These are phyloP conservation scores for Colaptes auratus DNA, from an alignment of 2,113 vertebrate genomes.

Conservation along the genomic window DNA sequence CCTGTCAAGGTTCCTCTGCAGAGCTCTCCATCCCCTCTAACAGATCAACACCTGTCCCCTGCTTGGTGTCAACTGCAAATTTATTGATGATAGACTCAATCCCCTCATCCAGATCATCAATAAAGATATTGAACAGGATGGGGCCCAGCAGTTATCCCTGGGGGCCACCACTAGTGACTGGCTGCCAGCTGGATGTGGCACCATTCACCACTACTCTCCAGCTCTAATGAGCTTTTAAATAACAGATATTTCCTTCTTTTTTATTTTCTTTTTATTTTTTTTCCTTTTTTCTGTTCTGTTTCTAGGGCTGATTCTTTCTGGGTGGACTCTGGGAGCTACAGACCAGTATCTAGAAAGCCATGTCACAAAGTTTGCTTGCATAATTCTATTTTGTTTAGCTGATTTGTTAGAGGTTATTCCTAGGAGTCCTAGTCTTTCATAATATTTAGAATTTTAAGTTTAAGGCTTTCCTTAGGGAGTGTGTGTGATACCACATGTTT, in stretches of 20 bases:
- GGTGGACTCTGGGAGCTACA: neutral
- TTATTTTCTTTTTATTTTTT: neutral
- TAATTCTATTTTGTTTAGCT: neutral
- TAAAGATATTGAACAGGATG: too few species aligned
- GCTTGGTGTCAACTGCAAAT: too few species aligned
- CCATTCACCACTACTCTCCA: too few species aligned
- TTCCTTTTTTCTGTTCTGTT: neutral
- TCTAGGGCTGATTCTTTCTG: neutral
- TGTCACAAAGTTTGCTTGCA: neutral
- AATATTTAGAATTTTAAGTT: neutral
- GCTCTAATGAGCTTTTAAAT: neutral
- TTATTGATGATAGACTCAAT: too few species aligned
- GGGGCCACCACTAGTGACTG: too few species aligned
- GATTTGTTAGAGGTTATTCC: neutral
- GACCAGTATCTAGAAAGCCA: neutral
- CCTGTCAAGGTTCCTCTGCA: too few species aligned
- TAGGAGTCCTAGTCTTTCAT: neutral
- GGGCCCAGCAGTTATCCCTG: too few species aligned
- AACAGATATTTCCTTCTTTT: neutral
- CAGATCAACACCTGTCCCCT: too few species aligned
- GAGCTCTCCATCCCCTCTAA: too few species aligned
- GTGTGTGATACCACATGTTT: neutral
- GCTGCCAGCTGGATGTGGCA: too few species aligned
- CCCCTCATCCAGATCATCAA: too few species aligned
- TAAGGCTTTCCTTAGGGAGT: neutral